Conservation (phyloP, 2,113 vertebrate species). For the Anser cygnoides region DNA sequence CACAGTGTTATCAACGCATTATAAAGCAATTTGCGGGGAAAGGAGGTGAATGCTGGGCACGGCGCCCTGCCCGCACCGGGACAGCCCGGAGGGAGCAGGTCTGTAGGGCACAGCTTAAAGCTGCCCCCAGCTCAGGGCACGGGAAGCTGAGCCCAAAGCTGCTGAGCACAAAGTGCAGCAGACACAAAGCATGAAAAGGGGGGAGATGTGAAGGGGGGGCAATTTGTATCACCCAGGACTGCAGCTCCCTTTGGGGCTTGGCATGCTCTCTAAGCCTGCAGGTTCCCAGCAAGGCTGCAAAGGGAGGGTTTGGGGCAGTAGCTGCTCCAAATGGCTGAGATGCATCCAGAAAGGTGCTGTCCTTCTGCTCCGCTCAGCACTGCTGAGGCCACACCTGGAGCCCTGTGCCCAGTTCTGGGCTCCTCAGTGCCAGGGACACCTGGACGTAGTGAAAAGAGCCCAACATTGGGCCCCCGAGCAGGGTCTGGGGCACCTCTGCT, state of each 20-base stretch:
- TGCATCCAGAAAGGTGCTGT: not conserved
- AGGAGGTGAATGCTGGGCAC: not conserved
- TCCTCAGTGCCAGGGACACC: too few species aligned
- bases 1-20: accelerated
- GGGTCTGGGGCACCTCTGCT: too few species aligned
- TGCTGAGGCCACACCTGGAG: not conserved
- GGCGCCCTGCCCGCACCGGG: not conserved
- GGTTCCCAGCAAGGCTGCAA: not conserved
- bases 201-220: not conserved
- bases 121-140: not conserved
- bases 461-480: too few species aligned
- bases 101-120: not conserved
- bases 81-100: not conserved
- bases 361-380: not conserved
- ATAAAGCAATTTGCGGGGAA: not conserved
- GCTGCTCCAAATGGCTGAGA: not conserved
- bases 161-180: not conserved
- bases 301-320: not conserved
- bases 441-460: too few species aligned
- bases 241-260: not conserved
- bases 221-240: not conserved
- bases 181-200: not conserved
- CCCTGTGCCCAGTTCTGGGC: too few species aligned
- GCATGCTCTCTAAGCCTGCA: accelerated
- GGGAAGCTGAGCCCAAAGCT: not conserved